phyloP scores from a whole-genome alignment of 1,140 invertebrate species.

The Ericerus pela region DNA sequence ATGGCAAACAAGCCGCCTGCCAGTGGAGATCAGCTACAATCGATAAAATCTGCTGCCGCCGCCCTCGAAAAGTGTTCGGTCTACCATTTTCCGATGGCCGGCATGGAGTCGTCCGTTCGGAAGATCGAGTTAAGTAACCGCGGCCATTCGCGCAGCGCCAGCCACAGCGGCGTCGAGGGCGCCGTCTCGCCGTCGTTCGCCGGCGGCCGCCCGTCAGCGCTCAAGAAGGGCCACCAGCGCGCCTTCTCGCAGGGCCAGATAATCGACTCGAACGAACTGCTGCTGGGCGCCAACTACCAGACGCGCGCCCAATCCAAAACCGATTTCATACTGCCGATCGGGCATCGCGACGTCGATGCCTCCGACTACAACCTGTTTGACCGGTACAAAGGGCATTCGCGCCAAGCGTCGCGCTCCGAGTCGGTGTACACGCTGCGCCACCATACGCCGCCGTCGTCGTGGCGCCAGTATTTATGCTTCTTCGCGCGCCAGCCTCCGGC shows the following conservation, averaged over 20 bases:
- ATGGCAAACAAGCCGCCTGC: conserved; percentile 1
- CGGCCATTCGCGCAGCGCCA: conserved; percentile 59
- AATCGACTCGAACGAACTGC: conserved; percentile 32
- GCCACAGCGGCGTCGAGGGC: conserved; percentile 46
- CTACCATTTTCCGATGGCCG: conserved; percentile 4
- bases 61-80: conserved; percentile 6
- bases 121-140: conserved; percentile 26
- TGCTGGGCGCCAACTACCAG: conserved; percentile 9
- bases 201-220: conserved; percentile 36
- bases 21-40: conserved; percentile 4
- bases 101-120: conserved; percentile 1
- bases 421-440: conserved; percentile 74
- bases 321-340: conserved; percentile 70
- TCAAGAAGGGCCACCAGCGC: conserved; percentile 63
- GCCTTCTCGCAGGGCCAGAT: conserved; percentile 77
- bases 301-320: conserved; percentile 61
- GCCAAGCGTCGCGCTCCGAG: conserved; percentile 54
- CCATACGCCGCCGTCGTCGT: conserved; percentile 47
- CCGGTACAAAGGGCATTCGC: conserved; percentile 34
- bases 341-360: conserved; percentile 37
- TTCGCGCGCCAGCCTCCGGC: conserved; percentile 36
- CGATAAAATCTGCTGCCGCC: background rate
- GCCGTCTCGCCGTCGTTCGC: conserved; percentile 25
- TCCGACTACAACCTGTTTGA: conserved; percentile 33
- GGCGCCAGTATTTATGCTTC: conserved; percentile 46